phyloP scores from a whole-genome alignment of 2,888 invertebrate genomes.

The Charanyca ferruginea region DNA sequence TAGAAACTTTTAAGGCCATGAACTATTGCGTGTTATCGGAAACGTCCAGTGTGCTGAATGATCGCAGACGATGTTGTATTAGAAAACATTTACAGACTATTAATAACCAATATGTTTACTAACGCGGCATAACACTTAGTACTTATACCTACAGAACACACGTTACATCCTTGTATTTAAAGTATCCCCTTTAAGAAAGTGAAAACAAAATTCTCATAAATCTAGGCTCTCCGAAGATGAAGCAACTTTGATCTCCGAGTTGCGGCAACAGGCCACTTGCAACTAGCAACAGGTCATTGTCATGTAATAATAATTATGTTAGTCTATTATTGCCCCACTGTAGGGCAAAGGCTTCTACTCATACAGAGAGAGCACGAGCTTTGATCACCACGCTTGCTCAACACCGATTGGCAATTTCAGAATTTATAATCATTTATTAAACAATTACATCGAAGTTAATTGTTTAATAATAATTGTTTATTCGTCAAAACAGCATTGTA shows the following conservation, averaged over 20 bases:
- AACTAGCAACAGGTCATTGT: no score
- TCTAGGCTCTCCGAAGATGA: neutral
- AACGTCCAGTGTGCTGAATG: slow-evolving; percentile 27
- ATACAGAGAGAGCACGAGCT: no score
- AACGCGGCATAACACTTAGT: slow-evolving; percentile 12
- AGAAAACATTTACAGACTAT: slow-evolving; percentile 45
- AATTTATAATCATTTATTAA: no score
- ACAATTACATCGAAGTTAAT: no score
- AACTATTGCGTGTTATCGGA: slow-evolving; percentile 42
- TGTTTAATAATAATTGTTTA: no score
- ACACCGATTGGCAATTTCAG: no score
- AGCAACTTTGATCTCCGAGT: neutral
- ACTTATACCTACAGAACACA: slow-evolving; percentile 16
- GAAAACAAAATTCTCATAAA: slow-evolving; percentile 33
- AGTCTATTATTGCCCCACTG: no score
- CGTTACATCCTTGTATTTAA: slow-evolving; percentile 6
- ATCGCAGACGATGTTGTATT: slow-evolving; percentile 34
- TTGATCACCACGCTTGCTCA: no score
- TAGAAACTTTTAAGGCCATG: slow-evolving; percentile 20
- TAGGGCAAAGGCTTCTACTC: no score
- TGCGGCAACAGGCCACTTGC: neutral
- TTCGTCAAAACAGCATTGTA: no score
- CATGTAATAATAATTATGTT: no score
- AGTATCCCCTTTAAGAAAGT: neutral
- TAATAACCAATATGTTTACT: slow-evolving; percentile 33